Conservation (phyloP, 2,888 invertebrate genomes). For the Muscina levida region DNA sequence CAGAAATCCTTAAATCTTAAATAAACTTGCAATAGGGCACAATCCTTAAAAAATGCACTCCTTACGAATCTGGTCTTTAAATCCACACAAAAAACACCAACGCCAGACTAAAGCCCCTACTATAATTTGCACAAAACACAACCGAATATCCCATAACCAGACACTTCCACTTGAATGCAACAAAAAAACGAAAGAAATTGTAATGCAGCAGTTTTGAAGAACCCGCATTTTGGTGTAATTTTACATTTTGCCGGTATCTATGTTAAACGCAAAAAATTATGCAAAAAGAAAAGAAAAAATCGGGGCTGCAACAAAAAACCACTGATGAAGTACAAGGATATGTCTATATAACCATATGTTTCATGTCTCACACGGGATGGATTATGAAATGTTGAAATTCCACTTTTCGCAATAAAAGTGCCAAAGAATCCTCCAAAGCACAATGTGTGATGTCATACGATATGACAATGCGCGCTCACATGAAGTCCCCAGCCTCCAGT, state of each 20-base stretch:
- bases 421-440: constrained; percentile 2
- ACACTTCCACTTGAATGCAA: too few species aligned
- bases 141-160: too few species aligned
- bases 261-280: too few species aligned
- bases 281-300: not conserved
- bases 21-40: too few species aligned
- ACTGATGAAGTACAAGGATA: not conserved
- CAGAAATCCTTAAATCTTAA: too few species aligned
- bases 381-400: constrained; percentile 61
- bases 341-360: constrained; percentile 10
- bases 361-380: constrained; percentile 50
- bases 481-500: not conserved
- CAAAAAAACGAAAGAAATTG: too few species aligned
- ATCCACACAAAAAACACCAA: too few species aligned
- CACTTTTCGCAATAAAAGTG: constrained; percentile 18
- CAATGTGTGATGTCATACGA: constrained; percentile 16
- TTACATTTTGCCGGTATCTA: constrained; percentile 54
- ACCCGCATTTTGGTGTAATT: constrained; percentile 70
- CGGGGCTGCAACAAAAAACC: not conserved
- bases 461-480: constrained; percentile 6
- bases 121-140: too few species aligned
- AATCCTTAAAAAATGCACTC: too few species aligned
- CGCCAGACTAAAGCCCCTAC: too few species aligned
- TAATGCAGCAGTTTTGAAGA: constrained; percentile 7
- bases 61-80: too few species aligned